Conservation (phyloP, 2,797 vertebrate species). For the Characodon lateralis region DNA sequence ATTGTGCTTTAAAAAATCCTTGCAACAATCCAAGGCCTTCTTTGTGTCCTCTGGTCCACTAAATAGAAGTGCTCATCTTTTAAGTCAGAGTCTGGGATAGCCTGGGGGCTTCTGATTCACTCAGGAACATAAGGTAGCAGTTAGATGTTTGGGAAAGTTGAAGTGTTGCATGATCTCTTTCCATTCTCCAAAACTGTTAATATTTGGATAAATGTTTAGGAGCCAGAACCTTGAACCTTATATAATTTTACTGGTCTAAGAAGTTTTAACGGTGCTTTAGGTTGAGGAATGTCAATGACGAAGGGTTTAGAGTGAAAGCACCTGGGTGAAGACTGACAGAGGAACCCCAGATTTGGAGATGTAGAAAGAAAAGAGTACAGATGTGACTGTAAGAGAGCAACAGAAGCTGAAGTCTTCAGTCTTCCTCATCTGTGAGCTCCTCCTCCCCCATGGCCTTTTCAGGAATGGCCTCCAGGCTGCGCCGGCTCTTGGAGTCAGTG, state of each 20-base stretch:
- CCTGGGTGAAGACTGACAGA: constrained; percentile 14
- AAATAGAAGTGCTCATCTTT: constrained; percentile 50
- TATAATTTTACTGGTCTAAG: constrained; percentile 29
- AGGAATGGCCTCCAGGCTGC: constrained; percentile 89
- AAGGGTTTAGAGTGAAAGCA: constrained; percentile 39
- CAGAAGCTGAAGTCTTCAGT: constrained; percentile 38
- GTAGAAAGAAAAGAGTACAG: constrained; percentile 37
- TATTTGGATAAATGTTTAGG: background rate
- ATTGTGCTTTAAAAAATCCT: constrained; percentile 89
- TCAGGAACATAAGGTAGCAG: background rate
- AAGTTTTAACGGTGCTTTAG: constrained; percentile 43
- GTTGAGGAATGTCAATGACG: constrained; percentile 35
- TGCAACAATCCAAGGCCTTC: constrained; percentile 30
- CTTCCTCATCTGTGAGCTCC: constrained; percentile 78
- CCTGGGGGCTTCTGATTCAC: constrained; percentile 44
- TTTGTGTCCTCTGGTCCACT: constrained; percentile 32
- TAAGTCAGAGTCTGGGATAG: constrained; percentile 31
- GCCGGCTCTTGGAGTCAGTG: constrained; percentile 76
- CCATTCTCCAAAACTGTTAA: background rate
- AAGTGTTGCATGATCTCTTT: background rate
- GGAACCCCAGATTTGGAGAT: background rate
- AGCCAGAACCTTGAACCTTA: background rate
- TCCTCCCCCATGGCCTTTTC: constrained; percentile 85
- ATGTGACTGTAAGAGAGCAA: background rate
- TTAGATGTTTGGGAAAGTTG: background rate